Evolutionary conservation across 92 coral and sea anemone species (phyloP).

Genomic region (Zoanthus sansibaricus): DNA sequence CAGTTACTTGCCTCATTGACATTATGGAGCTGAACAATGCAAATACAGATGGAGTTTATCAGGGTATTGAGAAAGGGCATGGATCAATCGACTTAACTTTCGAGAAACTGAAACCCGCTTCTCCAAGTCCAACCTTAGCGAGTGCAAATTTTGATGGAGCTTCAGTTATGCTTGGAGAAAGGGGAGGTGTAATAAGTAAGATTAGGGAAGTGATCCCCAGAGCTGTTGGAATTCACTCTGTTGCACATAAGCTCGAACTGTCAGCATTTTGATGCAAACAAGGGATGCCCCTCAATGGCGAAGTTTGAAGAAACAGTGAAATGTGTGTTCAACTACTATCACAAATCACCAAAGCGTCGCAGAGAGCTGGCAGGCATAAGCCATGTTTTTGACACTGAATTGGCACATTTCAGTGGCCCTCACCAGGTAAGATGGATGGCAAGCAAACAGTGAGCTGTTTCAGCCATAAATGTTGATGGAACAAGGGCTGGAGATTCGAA

Average conservation of each 20-base stretch:
- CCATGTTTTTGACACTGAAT: slow-evolving; percentile 34
- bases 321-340: slow-evolving; percentile 51
- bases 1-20: slow-evolving; percentile 12
- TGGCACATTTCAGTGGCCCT: slow-evolving; percentile 31
- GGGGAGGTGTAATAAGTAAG: slow-evolving; percentile 33
- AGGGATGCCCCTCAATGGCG: not conserved
- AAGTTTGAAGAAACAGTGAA: slow-evolving; percentile 45
- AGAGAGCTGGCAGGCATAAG: slow-evolving; percentile 33
- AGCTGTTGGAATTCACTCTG: slow-evolving; percentile 52
- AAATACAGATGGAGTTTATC: slow-evolving; percentile 7
- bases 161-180: slow-evolving; percentile 56
- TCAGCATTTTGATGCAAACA: slow-evolving; percentile 49
- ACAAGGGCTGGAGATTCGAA: not conserved
- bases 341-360: not conserved
- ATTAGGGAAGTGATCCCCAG: slow-evolving; percentile 38
- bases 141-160: slow-evolving; percentile 59
- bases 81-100: slow-evolving; percentile 43
- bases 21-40: not conserved
- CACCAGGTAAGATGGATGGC: slow-evolving; percentile 57
- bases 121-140: slow-evolving; percentile 54
- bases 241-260: slow-evolving; percentile 57
- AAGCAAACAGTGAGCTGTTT: slow-evolving; percentile 48
- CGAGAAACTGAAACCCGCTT: slow-evolving; percentile 43
- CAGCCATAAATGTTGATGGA: slow-evolving; percentile 16
- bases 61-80: slow-evolving; percentile 20